Conservation (phyloP, 2,797 vertebrate species). For the Gymnodraco acuticeps region DNA sequence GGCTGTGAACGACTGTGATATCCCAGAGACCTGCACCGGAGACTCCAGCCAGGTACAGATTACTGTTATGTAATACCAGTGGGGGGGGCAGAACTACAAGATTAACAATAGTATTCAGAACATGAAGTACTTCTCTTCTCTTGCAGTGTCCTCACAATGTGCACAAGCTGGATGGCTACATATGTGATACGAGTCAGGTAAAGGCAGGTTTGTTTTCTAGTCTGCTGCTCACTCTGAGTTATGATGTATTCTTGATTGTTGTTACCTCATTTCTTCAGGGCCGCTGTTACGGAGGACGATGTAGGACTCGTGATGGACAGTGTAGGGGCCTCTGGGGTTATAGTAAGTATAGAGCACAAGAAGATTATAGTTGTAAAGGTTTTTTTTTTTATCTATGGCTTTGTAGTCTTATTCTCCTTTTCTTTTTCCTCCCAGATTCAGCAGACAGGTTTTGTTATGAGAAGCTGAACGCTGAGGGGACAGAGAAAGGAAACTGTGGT, state of each 20-base stretch:
- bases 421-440: conserved; percentile 78
- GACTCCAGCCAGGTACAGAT: conserved; percentile 94
- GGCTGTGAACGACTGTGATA: conserved; percentile 96
- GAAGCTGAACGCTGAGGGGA: conserved; percentile 94
- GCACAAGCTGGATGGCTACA: conserved; percentile 97
- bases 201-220: neutral
- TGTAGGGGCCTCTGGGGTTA: conserved; percentile 92
- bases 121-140: conserved; percentile 8
- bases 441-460: conserved; percentile 96
- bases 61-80: neutral
- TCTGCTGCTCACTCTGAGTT: neutral
- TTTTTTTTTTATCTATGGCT: neutral
- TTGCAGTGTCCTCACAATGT: conserved; percentile 95
- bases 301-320: conserved; percentile 92
- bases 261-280: conserved; percentile 81
- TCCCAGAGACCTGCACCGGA: conserved; percentile 95
- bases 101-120: neutral
- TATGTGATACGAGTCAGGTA: conserved; percentile 93
- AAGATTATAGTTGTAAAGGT: neutral
- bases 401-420: neutral
- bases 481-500: conserved; percentile 95
- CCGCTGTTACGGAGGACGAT: conserved; percentile 92
- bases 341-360: conserved; percentile 78
- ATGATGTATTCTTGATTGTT: neutral
- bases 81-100: neutral